phyloP scores from a whole-genome alignment of 2,113 vertebrate species.

The Theristicus caerulescens region DNA sequence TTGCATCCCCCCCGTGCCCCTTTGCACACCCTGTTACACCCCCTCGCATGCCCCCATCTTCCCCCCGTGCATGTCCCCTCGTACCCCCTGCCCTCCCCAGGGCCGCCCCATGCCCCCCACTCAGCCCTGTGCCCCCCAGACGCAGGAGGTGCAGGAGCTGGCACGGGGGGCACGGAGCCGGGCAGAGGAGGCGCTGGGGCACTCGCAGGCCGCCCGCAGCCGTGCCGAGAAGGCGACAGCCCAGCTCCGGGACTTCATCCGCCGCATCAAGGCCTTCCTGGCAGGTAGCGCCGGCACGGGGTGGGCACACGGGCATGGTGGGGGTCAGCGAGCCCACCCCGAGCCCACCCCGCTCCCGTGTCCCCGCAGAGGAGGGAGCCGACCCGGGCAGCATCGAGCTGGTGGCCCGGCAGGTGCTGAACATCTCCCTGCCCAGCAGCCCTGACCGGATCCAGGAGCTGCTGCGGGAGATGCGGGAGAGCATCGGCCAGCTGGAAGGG shows the following conservation, averaged over 20 bases:
- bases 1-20: no score
- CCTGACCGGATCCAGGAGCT: conserved; percentile 59
- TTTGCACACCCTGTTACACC: not conserved
- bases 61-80: fast-evolving
- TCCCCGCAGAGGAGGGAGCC: conserved; percentile 82
- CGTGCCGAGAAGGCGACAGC: conserved; percentile 74
- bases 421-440: conserved; percentile 80
- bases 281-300: conserved; percentile 54
- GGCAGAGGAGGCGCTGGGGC: conserved; percentile 71
- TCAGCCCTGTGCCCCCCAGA: conserved; percentile 47
- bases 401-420: conserved; percentile 80
- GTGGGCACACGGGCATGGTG: fast-evolving
- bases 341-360: not conserved
- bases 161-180: conserved; percentile 74
- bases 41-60: not conserved
- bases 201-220: conserved; percentile 73
- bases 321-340: fast-evolving
- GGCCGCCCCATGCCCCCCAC: not conserved
- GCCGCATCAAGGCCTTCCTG: conserved; percentile 84
- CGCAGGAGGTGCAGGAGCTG: conserved; percentile 77
- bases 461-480: conserved; percentile 75
- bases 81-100: fast-evolving
- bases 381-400: conserved; percentile 86
- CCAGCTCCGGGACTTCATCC: conserved; percentile 81
- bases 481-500: conserved; percentile 73